A percentile compares a stretch with the other conserved stretches of the same genome.
These are phyloP conservation scores for Centropus unirufus DNA, from an alignment of 2,113 vertebrate species.

Conservation along the genomic window DNA sequence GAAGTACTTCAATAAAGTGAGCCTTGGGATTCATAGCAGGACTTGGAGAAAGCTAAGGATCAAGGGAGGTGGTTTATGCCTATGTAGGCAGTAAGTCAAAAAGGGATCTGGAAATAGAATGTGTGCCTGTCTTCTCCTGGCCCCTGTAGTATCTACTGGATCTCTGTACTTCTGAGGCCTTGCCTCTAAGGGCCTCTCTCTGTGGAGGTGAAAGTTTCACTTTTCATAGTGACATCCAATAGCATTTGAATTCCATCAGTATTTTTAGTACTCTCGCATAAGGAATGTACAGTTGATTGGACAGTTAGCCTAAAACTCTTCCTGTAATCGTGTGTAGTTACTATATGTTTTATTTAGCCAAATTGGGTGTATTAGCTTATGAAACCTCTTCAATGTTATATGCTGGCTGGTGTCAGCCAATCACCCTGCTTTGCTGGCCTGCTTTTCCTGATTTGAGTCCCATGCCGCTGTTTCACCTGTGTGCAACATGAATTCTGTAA, in stretches of 20 bases:
- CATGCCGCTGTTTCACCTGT: background rate
- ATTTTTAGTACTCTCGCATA: slow-evolving; percentile 69
- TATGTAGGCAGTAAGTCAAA: background rate
- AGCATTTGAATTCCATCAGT: slow-evolving; percentile 55
- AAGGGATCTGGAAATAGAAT: background rate
- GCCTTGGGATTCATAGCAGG: background rate
- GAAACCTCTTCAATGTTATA: background rate
- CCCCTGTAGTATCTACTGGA: background rate
- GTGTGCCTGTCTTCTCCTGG: background rate
- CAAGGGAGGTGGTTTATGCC: background rate
- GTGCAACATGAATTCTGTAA: background rate
- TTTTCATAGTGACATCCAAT: slow-evolving; percentile 65
- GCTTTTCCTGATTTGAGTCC: background rate
- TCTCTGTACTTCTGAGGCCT: background rate
- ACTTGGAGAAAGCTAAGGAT: background rate
- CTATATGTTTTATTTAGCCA: slow-evolving; percentile 58
- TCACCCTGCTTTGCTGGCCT: background rate
- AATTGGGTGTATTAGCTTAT: slow-evolving; percentile 46
- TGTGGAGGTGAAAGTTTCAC: background rate
- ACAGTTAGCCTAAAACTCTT: slow-evolving; percentile 26
- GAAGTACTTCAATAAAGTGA: background rate
- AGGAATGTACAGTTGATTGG: slow-evolving; percentile 39
- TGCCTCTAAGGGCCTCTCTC: background rate
- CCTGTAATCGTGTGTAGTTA: slow-evolving; percentile 57
- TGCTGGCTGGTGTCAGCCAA: background rate